A percentile compares a stretch with the other conserved stretches of the same genome.
phyloP scores from a whole-genome alignment of 2,113 vertebrate species.

The Anguilla rostrata region DNA sequence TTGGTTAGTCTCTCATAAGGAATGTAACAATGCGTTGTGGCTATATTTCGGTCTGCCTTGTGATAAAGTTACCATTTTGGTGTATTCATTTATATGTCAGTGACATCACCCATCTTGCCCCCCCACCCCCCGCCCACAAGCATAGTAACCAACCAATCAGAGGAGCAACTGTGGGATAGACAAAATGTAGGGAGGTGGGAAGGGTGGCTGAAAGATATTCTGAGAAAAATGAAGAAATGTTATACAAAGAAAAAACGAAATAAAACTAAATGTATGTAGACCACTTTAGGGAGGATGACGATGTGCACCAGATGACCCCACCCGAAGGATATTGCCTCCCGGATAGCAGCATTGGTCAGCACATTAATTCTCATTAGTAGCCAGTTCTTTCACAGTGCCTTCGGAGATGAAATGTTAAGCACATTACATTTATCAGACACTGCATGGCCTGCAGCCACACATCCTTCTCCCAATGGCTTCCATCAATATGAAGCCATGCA shows the following conservation, averaged over 20 bases:
- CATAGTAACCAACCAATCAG: not conserved
- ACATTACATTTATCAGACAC: not conserved
- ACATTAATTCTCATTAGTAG: not conserved
- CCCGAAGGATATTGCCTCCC: not conserved
- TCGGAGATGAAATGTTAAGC: not conserved
- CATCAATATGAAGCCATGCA: not conserved
- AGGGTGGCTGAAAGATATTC: not conserved
- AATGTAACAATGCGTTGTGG: not conserved
- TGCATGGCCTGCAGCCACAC: not conserved
- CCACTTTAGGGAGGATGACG: not conserved
- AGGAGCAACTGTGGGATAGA: not conserved
- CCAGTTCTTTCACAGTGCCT: not conserved
- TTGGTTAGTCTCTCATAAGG: not conserved
- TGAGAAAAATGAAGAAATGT: not conserved
- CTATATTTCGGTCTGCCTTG: not conserved
- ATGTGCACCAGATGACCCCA: not conserved
- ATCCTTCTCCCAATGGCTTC: not conserved
- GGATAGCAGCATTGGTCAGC: not conserved
- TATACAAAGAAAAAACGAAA: not conserved
- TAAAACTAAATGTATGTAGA: not conserved
- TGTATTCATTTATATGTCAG: not conserved
- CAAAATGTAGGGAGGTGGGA: not conserved
- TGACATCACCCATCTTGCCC: not conserved
- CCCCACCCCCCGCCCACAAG: no score
- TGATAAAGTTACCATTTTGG: not conserved